A percentile compares a stretch with the other conserved stretches of the same genome.
Conservation (phyloP, 2,113 vertebrate species). For the Mesocricetus auratus region DNA sequence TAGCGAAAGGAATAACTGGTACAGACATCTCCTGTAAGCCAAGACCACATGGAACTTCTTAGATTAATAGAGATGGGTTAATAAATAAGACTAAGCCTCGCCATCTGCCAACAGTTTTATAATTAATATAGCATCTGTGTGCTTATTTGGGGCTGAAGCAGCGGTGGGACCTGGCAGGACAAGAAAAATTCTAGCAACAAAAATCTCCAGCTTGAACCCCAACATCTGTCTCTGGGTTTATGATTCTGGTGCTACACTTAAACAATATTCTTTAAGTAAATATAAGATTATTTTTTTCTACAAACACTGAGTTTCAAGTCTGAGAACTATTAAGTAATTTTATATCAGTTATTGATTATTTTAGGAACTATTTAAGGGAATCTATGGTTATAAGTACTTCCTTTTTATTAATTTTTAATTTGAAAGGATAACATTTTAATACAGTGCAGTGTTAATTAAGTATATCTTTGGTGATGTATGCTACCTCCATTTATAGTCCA, state of each 20-base stretch:
- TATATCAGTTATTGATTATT: neutral
- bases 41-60: too few relatives aligned
- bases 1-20: too few relatives aligned
- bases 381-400: neutral
- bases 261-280: slow-evolving; percentile 1
- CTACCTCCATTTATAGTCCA: neutral
- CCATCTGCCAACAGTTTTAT: too few relatives aligned
- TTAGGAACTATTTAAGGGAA: slow-evolving; percentile 28
- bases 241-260: neutral
- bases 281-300: neutral
- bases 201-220: too few relatives aligned
- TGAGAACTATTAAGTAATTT: neutral
- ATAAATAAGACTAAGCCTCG: too few relatives aligned
- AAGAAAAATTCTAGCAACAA: too few relatives aligned
- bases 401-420: neutral
- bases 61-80: too few relatives aligned
- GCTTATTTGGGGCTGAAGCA: too few relatives aligned
- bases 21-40: too few relatives aligned
- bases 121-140: too few relatives aligned
- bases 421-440: neutral
- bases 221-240: too few relatives aligned
- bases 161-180: too few relatives aligned
- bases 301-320: neutral
- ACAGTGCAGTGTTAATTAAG: slow-evolving; percentile 11
- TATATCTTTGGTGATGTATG: neutral